Percentiles rank a stretch among this genome's conserved stretches.
phyloP scores from a whole-genome alignment of 1,140 invertebrate species.

The Drosophila parabipectinata region DNA sequence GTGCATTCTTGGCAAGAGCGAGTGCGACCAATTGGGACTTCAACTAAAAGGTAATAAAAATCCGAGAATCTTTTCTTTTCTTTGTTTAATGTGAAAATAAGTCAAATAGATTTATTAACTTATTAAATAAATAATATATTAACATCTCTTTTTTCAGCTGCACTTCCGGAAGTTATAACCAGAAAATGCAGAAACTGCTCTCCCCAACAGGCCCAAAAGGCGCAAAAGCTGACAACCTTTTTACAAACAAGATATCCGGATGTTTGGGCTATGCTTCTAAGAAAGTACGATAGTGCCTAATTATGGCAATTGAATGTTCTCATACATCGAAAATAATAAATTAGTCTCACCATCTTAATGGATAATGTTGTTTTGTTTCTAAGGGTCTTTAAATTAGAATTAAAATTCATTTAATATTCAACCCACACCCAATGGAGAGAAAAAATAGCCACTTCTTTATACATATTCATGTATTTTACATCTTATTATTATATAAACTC shows the following conservation, averaged over 20 bases:
- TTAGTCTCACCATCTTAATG: constrained; percentile 24
- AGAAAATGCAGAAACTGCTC: constrained; percentile 85
- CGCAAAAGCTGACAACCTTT: constrained; percentile 84
- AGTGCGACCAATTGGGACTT: constrained; percentile 84
- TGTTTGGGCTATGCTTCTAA: constrained; percentile 85
- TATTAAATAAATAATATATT: background rate
- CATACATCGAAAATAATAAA: constrained; percentile 47
- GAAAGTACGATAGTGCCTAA: constrained; percentile 84
- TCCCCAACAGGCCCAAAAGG: constrained; percentile 84
- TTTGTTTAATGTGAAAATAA: background rate
- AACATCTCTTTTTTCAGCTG: constrained; percentile 80
- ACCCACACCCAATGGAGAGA: background rate
- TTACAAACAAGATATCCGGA: constrained; percentile 85
- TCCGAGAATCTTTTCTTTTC: background rate
- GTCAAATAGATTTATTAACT: background rate
- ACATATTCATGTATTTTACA: constrained; percentile 58
- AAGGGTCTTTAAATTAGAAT: background rate
- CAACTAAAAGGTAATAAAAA: constrained; percentile 84
- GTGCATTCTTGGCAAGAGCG: constrained; percentile 84
- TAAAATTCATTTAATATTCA: background rate
- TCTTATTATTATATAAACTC: constrained; percentile 57
- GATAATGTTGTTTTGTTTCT: background rate
- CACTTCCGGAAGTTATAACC: constrained; percentile 85
- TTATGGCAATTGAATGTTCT: constrained; percentile 33
- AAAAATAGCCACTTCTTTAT: constrained; percentile 7